These are phyloP conservation scores for Microchirus variegatus DNA, from an alignment of 2,797 vertebrate genomes.

Conservation along the genomic window DNA sequence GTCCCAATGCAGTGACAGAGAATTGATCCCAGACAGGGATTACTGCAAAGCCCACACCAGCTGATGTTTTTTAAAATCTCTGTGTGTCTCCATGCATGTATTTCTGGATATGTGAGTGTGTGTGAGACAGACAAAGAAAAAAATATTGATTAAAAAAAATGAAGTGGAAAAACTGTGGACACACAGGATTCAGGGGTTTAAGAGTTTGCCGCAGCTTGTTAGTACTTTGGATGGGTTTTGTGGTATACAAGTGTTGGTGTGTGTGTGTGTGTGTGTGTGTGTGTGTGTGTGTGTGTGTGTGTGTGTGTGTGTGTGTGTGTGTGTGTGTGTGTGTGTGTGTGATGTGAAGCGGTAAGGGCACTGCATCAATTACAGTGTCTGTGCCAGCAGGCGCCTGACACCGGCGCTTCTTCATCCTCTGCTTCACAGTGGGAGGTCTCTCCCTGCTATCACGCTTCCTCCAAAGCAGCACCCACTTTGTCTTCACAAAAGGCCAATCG, in stretches of 20 bases:
- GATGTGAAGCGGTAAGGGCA: constrained; percentile 73
- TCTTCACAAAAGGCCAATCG: constrained; percentile 79
- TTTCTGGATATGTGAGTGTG: constrained; percentile 17
- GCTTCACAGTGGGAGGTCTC: constrained; percentile 75
- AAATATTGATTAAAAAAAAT: constrained; percentile 19
- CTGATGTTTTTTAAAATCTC: constrained; percentile 54
- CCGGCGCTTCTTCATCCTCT: constrained; percentile 80
- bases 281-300: constrained; percentile 28
- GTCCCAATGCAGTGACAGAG: constrained; percentile 51
- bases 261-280: too few species aligned
- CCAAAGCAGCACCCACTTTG: constrained; percentile 70
- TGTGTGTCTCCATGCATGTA: constrained; percentile 17
- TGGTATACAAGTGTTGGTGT: constrained; percentile 29
- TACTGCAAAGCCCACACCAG: constrained; percentile 68
- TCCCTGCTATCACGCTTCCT: constrained; percentile 56
- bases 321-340: constrained; percentile 38
- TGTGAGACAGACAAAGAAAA: constrained; percentile 49
- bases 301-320: constrained; percentile 28
- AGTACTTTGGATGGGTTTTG: constrained; percentile 41
- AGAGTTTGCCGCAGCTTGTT: constrained; percentile 56
- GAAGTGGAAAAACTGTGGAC: constrained; percentile 36
- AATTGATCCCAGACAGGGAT: constrained; percentile 69
- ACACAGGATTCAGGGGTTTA: constrained; percentile 25
- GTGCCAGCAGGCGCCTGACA: constrained; percentile 82
- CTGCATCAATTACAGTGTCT: constrained; percentile 80